phyloP scores from a whole-genome alignment of 2,113 vertebrate genomes.

The Aspiorhynchus laticeps region DNA sequence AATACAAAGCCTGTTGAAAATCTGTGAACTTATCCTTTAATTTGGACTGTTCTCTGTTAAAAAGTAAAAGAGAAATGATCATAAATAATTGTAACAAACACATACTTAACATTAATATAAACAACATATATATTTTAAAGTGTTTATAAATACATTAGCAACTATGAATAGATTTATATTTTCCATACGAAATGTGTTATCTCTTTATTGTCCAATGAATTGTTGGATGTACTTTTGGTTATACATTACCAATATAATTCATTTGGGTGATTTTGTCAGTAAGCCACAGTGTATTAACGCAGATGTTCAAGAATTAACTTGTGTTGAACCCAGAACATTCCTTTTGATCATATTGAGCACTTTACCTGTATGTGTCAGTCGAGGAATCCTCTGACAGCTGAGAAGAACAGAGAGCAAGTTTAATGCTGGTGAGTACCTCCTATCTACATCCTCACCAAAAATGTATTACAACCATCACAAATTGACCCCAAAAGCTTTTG shows the following conservation, averaged over 20 bases:
- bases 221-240: background rate
- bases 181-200: background rate
- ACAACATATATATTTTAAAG: too few species aligned
- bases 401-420: constrained; percentile 70
- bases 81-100: too few species aligned
- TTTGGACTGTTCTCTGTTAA: background rate
- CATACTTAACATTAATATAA: background rate
- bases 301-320: background rate
- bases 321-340: constrained; percentile 35
- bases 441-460: background rate
- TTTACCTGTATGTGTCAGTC: constrained; percentile 74
- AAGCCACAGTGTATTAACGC: too few species aligned
- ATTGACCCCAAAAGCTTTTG: constrained; percentile 25
- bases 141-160: background rate
- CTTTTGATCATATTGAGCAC: constrained; percentile 33
- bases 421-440: constrained; percentile 53
- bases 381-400: constrained; percentile 69
- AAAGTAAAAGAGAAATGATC: background rate
- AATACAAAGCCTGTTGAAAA: background rate
- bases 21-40: background rate
- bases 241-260: background rate
- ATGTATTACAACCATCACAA: constrained; percentile 15
- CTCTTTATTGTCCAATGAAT: background rate
- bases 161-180: background rate
- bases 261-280: background rate